Evolutionary conservation across 2,113 vertebrate species (phyloP).

Genomic region (Aspiorhynchus laticeps): DNA sequence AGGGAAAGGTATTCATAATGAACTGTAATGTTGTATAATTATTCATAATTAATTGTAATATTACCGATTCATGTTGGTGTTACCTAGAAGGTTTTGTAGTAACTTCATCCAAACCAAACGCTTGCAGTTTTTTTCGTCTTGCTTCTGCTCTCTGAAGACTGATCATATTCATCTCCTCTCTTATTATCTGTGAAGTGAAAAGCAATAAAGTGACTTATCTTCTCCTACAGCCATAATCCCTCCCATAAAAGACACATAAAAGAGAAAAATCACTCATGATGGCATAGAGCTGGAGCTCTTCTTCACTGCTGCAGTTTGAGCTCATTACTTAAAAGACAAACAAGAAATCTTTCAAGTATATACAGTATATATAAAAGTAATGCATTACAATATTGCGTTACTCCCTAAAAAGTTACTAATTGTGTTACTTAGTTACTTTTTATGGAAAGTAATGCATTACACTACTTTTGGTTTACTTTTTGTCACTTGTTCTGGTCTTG

Average conservation of each 20-base stretch:
- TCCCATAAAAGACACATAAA: conserved; percentile 4
- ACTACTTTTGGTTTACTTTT: no score
- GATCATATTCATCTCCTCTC: not conserved
- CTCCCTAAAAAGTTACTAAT: no score
- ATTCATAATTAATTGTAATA: not conserved
- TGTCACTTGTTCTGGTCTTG: no score
- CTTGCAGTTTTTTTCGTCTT: not conserved
- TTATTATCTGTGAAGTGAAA: conserved; percentile 26
- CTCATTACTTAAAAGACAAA: not conserved
- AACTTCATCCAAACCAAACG: not conserved
- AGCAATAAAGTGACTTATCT: conserved; percentile 3
- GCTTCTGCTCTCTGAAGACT: not conserved
- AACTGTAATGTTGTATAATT: not conserved
- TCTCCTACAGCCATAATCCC: conserved; percentile 13
- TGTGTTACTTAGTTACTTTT: no score
- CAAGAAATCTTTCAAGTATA: not conserved
- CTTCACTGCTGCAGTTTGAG: not conserved
- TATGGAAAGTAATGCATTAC: no score
- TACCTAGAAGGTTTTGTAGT: not conserved
- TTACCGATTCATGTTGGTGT: not conserved
- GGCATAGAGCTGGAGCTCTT: not conserved
- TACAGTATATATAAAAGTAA: not conserved
- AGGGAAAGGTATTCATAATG: not conserved
- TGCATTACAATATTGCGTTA: no score
- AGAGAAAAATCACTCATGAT: not conserved